Evolutionary conservation across 2,113 vertebrate genomes (phyloP), one percentile per base, ranked within the genome.

Genomic region (Engystomops pustulosus): DNA sequence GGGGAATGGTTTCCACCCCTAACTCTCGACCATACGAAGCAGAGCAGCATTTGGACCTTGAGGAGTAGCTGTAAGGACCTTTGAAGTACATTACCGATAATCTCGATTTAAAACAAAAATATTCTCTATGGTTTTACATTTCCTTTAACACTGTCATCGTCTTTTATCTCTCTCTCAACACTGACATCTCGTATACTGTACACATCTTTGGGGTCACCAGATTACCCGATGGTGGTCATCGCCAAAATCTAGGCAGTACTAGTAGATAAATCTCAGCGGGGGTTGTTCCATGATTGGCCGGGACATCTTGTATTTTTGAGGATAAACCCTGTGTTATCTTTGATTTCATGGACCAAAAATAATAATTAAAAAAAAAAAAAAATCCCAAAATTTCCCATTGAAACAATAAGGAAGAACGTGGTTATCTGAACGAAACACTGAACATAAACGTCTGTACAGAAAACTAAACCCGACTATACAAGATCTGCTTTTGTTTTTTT

Each of bases 401-500:
- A 80, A 92, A 86, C 76, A 86, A 89, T 75, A 90, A 88, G 88
- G 90, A 92, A 93, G 90, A 91, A 90, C 84, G 89, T 89, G 86
- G 92, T 93, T 88, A 94, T 95, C 91, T 92, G 90, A 93, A 94
- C 93, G 30, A 86, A 86, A 93, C 90, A 83, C 93, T 87, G 89
- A 89, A 91, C 83, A 45, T 88, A 91, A 89, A 91, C 89, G 89
- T 93, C 92, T 96, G 94, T 96, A 97, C 96, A 97, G 92, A 51
- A 96, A 94, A 90, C 91, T 95, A 94, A 95, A 95, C 88, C 83
- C 92, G 92, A 94, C 94, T 96, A 95, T 97, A 98, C 96, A 96
- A 93, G 93, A 95, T 94, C 93, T 95, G 95, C 92, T 95, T 96
- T 36, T 8, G n/a, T n/a, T n/a, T n/a, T n/a, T n/a, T n/a, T n/a